Percentiles rank a stretch among this genome's conserved stretches.
phyloP scores from a whole-genome alignment of 2,113 vertebrate genomes.

The Cyanistes caeruleus region DNA sequence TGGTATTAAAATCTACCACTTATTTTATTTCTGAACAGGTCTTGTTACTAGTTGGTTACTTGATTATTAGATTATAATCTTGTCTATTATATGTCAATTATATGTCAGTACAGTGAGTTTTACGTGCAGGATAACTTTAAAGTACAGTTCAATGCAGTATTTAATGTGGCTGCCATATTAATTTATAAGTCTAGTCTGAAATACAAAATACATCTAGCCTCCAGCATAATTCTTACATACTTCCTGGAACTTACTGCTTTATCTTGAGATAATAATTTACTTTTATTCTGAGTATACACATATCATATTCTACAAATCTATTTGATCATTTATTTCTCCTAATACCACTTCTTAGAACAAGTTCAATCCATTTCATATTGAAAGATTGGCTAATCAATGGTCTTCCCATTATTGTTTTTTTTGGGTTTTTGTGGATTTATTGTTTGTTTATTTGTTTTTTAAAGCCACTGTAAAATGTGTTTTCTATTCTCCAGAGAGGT shows the following conservation, averaged over 20 bases:
- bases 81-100: neutral
- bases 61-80: neutral
- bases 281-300: neutral
- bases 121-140: neutral
- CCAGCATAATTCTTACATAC: neutral
- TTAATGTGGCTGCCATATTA: neutral
- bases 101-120: neutral
- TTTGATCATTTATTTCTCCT: neutral
- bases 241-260: neutral
- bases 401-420: neutral
- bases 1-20: neutral
- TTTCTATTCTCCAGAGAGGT: neutral
- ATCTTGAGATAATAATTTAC: neutral
- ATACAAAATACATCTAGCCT: neutral
- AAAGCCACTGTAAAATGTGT: neutral
- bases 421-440: neutral
- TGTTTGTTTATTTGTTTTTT: neutral
- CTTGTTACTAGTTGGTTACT: neutral
- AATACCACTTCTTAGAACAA: neutral
- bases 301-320: neutral
- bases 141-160: neutral
- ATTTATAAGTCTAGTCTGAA: neutral
- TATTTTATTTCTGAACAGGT: neutral
- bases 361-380: neutral
- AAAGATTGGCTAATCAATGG: neutral